Evolutionary conservation across 1,140 invertebrate genomes (phyloP).

Genomic region (Listronotus bonariensis): DNA sequence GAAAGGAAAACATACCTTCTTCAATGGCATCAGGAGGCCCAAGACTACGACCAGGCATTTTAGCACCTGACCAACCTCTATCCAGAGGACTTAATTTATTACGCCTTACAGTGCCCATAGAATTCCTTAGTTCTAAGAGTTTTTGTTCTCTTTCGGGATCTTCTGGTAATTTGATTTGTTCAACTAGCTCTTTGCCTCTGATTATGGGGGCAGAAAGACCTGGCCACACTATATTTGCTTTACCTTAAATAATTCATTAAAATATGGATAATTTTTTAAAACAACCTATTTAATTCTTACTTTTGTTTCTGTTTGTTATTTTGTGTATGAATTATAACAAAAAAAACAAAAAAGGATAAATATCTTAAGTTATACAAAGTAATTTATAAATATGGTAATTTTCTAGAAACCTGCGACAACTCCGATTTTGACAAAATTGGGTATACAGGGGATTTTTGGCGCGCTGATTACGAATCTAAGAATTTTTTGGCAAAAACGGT

Average conservation of each 20-base stretch:
- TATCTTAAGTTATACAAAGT: too few relatives aligned
- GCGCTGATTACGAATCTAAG: too few relatives aligned
- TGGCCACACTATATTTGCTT: conserved; percentile 86
- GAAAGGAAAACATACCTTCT: conserved; percentile 60
- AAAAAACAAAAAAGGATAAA: too few relatives aligned
- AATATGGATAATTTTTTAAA: conserved; percentile 2
- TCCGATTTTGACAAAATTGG: too few relatives aligned
- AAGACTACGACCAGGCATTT: conserved; percentile 80
- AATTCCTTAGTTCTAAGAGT: conserved; percentile 72
- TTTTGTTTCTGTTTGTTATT: too few relatives aligned
- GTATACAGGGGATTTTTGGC: too few relatives aligned
- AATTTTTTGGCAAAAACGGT: too few relatives aligned
- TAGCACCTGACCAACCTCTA: conserved; percentile 85
- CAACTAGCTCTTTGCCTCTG: conserved; percentile 74
- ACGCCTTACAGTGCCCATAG: conserved; percentile 65
- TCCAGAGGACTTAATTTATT: conserved; percentile 77
- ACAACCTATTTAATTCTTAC: too few relatives aligned
- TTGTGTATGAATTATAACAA: too few relatives aligned
- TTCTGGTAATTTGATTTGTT: conserved; percentile 70
- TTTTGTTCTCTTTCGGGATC: conserved; percentile 74
- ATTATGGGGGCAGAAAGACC: conserved; percentile 86
- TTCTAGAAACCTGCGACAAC: too few relatives aligned
- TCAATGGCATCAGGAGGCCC: conserved; percentile 85
- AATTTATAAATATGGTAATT: too few relatives aligned
- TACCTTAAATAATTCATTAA: conserved; percentile 58